Evolutionary conservation across 2,113 vertebrate species (phyloP).

Genomic region (Hippoglossus stenolepis): DNA sequence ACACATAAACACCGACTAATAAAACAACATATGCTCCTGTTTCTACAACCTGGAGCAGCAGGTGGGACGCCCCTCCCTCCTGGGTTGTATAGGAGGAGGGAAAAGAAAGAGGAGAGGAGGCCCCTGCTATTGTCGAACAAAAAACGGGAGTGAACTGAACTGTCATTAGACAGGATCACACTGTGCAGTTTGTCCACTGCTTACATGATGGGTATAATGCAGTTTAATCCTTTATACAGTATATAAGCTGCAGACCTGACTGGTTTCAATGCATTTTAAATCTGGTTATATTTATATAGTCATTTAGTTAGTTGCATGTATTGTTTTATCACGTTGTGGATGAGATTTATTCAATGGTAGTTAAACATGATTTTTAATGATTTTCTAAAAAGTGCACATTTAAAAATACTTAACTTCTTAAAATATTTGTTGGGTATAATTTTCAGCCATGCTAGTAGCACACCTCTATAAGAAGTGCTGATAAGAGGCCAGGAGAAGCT

Average conservation of each 20-base stretch:
- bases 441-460: background rate
- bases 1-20: slow-evolving; percentile 51
- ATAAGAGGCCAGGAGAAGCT: background rate
- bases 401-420: background rate
- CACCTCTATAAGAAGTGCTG: too few species aligned
- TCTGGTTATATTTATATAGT: too few species aligned
- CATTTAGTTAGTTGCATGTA: too few species aligned
- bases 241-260: too few species aligned
- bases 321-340: too few species aligned
- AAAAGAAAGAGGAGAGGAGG: slow-evolving; percentile 15
- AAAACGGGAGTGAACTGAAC: slow-evolving; percentile 18
- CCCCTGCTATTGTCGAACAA: slow-evolving; percentile 24
- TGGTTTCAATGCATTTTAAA: background rate
- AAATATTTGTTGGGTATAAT: background rate
- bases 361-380: too few species aligned
- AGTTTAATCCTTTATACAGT: background rate
- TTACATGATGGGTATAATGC: background rate
- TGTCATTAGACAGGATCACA: background rate
- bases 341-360: too few species aligned
- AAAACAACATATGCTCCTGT: slow-evolving; percentile 16
- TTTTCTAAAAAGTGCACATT: too few species aligned
- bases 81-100: slow-evolving; percentile 11
- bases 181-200: background rate
- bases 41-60: slow-evolving; percentile 78
- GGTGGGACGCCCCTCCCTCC: slow-evolving; percentile 72